Base-by-base conservation (phyloP, 2,797 vertebrate species). In the Antrozous pallidus region DNA sequence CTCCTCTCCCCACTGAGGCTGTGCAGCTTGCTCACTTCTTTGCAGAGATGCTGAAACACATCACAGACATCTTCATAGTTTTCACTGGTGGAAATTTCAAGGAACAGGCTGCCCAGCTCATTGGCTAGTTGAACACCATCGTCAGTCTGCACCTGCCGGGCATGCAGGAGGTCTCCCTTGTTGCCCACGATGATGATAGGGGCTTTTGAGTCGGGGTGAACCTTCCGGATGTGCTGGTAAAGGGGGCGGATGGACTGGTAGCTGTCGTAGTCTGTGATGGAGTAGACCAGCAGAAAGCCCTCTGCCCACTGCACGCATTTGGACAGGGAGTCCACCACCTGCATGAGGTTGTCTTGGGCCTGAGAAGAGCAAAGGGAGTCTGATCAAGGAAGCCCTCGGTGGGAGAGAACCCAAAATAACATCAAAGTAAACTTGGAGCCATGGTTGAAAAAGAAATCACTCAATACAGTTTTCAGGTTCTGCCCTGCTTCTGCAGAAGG, bases 281-380 rank as follows among this genome's bases (percentile, higher is more conserved):
- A 98, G 86, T 98, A 99, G 18, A 98, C 98, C 33, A 99, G 96
- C 78, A 99, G 97, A 90, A 99, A 98, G 75, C 98, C 98, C n/a
- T 99, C 98, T 4, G 98, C 98, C 98, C 98, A 99, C 88, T 98
- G 98, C 77, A 98, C 80, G 0, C 97, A 98, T 42, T 98, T 96
- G 89, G 98, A 97, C 70, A 98, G 96, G 1, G 98, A 96, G 47
- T 98, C 98, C 14, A 80, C 79, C 4, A 88, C 89, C 88, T 98
- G 97, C 26, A 95, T 47, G 0, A 97, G 96, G 67, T 97, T 98
- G 24, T 98, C 98, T 80, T 98, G 98, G 67, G 96, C 94, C 98
- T 98, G 95, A 0, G 0, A 73, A 91, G 17, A 56, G 26, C 31
- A 84, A 71, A 91, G 63, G 2, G 49, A 73, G 42, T 49, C 10